Evolutionary conservation across 1,140 invertebrate species (phyloP), one percentile per base, ranked within the genome.

Genomic region (Caenorhabditis latens): DNA sequence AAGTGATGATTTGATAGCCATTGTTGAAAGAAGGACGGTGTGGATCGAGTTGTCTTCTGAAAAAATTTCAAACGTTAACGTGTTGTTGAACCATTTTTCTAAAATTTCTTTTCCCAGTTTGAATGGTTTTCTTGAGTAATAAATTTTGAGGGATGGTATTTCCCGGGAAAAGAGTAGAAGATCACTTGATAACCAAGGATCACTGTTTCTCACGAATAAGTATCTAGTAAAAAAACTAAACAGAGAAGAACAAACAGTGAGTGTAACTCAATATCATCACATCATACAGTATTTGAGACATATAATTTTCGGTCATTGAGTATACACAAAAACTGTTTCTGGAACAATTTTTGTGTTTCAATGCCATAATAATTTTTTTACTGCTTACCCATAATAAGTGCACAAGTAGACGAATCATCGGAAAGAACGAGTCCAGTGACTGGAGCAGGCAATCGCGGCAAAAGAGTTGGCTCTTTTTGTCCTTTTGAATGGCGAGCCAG

Each of bases 1-100:
- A 50, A 79, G 7, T 14, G 46, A 79, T 14, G 71, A 79, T 79
- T 50, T 50, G n/a, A 79, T 48, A 24, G 71, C 71, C 71, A 79
- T 79, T 13, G 71, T 79, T 19, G 71, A 46, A 11, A 79, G 71
- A 24, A 79, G 71, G 4, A 79, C 71, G 11, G 71, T 79, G 11
- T 79, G 71, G 32, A 79, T 79, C 24, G 71, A 79, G 71, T 79
- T 79, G 71, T 79, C 71, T 79, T 79, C 71, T 79, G 71, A 24
- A 79, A 79, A 24, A 16, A 46, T 5, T 43, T 24, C 24, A 32
- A 16, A 24, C 24, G 24, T 19, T 63, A 2, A 32, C 32, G 0
- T 32, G 32, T 32, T 32, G 32, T 24, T 63, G 61, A 63, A 63
- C 61, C 61, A 2, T 4, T 63, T 63, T 63, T 58, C 7, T 32